Evolutionary conservation across 1,140 invertebrate genomes (phyloP).

Genomic region (Portunus trituberculatus): DNA sequence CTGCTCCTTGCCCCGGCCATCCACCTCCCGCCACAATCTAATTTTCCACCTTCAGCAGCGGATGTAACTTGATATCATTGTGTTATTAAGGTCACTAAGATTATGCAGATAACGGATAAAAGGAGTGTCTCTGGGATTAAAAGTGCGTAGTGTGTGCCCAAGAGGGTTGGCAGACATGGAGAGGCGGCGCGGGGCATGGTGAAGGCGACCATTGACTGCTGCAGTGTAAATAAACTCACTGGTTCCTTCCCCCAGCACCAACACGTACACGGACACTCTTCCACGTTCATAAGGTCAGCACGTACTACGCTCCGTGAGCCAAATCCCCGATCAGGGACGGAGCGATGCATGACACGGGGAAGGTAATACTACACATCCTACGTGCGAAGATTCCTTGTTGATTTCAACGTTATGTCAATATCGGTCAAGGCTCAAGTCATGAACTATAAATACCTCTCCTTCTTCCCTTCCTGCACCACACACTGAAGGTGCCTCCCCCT

Average conservation of each 20-base stretch:
- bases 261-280: slow-evolving; percentile 55
- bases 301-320: not conserved
- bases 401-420: not conserved
- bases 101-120: not conserved
- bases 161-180: slow-evolving; percentile 28
- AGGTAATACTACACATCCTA: not conserved
- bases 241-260: slow-evolving; percentile 40
- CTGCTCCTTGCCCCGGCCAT: not conserved
- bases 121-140: not conserved
- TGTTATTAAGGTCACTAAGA: not conserved
- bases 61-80: not conserved
- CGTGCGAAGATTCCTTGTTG: not conserved
- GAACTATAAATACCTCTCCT: not conserved
- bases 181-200: slow-evolving; percentile 12
- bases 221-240: slow-evolving; percentile 65
- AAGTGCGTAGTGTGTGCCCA: not conserved
- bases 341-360: not conserved
- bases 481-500: not conserved
- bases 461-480: not conserved
- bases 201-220: slow-evolving; percentile 68
- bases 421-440: not conserved
- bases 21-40: not conserved
- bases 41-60: not conserved
- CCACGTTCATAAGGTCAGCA: not conserved
- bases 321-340: not conserved